phyloP scores from a whole-genome alignment of 2,888 invertebrate genomes.

The Abrostola triplasia region DNA sequence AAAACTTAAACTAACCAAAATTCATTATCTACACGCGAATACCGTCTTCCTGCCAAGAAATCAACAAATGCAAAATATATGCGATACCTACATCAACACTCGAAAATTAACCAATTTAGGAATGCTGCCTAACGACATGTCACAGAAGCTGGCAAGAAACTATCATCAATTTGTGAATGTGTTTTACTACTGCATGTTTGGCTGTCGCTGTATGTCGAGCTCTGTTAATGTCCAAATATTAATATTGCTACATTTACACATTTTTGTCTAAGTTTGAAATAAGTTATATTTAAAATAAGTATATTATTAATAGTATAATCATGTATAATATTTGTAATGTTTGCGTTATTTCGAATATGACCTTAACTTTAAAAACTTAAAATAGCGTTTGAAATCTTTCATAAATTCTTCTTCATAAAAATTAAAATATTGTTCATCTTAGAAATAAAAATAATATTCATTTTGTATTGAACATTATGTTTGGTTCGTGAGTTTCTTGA shows the following conservation, averaged over 20 bases:
- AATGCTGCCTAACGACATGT: constrained; percentile 84
- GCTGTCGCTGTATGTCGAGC: constrained; percentile 64
- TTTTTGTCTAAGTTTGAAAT: constrained; percentile 49
- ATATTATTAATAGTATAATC: constrained; percentile 14
- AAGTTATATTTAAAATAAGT: constrained; percentile 43
- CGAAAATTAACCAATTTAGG: constrained; percentile 78
- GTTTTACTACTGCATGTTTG: constrained; percentile 79
- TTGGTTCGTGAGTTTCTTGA: constrained; percentile 2
- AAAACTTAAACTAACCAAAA: constrained; percentile 58
- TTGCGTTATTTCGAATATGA: constrained; percentile 20
- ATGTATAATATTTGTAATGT: constrained; percentile 28
- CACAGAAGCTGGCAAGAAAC: constrained; percentile 75
- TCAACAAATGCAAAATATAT: constrained; percentile 68
- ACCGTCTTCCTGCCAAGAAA: constrained; percentile 87
- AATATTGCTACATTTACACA: constrained; percentile 62
- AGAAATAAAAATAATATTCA: not conserved
- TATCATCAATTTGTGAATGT: constrained; percentile 81
- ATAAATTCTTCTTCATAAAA: too few species aligned
- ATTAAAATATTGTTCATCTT: too few species aligned
- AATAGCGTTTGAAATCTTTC: not conserved
- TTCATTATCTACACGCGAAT: constrained; percentile 76
- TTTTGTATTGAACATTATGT: not conserved
- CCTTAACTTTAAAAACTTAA: constrained; percentile 6
- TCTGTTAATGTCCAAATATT: constrained; percentile 64
- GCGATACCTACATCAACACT: constrained; percentile 68